phyloP scores from a whole-genome alignment of 2,113 vertebrate genomes.

The Atrichornis clamosus region DNA sequence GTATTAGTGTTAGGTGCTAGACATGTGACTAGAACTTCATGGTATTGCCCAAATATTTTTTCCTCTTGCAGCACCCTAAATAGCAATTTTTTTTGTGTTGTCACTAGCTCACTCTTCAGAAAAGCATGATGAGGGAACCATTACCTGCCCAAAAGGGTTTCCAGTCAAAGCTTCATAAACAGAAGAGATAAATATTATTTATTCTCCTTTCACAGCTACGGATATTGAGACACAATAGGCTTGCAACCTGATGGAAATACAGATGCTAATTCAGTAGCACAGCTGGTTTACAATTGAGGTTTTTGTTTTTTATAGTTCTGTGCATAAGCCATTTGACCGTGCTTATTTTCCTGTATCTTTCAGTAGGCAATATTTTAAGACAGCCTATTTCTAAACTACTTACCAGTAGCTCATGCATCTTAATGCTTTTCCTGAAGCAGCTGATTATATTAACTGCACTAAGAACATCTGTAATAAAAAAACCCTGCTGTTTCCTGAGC shows the following conservation, averaged over 20 bases:
- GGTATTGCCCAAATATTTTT: background rate
- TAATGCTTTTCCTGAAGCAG: background rate
- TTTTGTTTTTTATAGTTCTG: background rate
- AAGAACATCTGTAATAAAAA: background rate
- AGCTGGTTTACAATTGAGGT: background rate
- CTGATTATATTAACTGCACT: background rate
- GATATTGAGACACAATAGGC: background rate
- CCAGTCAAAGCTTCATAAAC: background rate
- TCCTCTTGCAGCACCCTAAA: background rate
- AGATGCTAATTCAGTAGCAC: background rate
- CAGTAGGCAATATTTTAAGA: background rate
- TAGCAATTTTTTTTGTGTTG: background rate
- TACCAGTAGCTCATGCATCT: background rate
- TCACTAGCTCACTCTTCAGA: background rate
- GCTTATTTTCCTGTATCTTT: background rate
- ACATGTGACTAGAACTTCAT: background rate
- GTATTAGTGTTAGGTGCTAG: background rate
- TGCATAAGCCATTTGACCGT: background rate
- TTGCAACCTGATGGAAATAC: background rate
- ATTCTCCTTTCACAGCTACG: background rate
- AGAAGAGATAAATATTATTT: background rate
- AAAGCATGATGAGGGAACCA: background rate
- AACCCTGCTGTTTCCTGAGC: background rate
- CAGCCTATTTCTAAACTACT: background rate
- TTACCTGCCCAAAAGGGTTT: background rate